Evolutionary conservation across 2,888 invertebrate species (phyloP).

Genomic region (Hypolimnas misippus): DNA sequence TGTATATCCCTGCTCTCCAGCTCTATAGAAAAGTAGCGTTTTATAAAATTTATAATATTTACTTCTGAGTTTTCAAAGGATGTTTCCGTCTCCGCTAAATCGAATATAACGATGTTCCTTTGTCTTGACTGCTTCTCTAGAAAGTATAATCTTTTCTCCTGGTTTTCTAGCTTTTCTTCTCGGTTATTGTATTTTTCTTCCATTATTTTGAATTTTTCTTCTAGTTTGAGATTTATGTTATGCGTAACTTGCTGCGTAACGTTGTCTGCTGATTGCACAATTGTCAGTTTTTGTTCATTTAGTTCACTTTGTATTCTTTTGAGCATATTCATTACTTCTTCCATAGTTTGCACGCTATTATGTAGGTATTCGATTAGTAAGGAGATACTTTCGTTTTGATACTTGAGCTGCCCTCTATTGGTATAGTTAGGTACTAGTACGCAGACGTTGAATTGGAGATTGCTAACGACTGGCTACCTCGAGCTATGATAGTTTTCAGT

Average conservation of each 20-base stretch:
- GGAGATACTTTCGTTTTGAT: background rate
- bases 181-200: constrained; percentile 33
- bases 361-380: background rate
- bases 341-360: background rate
- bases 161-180: constrained; percentile 38
- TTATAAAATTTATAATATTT: background rate
- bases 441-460: too few relatives aligned
- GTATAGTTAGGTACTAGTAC: background rate
- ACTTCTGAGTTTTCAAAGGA: constrained; percentile 1
- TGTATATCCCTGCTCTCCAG: background rate
- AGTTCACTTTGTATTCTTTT: constrained; percentile 35
- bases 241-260: constrained; percentile 39
- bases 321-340: constrained; percentile 4
- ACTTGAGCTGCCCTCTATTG: background rate
- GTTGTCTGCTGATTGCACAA: constrained; percentile 31
- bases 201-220: constrained; percentile 28
- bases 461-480: background rate
- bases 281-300: constrained; percentile 33
- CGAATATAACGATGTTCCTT: constrained; percentile 37
- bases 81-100: constrained; percentile 33
- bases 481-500: background rate
- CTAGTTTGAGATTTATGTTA: constrained; percentile 32
- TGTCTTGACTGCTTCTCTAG: constrained; percentile 36
- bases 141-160: constrained; percentile 34
- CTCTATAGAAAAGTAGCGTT: background rate